Evolutionary conservation across 2,888 invertebrate genomes (phyloP).

Genomic region (Noctua fimbriata): DNA sequence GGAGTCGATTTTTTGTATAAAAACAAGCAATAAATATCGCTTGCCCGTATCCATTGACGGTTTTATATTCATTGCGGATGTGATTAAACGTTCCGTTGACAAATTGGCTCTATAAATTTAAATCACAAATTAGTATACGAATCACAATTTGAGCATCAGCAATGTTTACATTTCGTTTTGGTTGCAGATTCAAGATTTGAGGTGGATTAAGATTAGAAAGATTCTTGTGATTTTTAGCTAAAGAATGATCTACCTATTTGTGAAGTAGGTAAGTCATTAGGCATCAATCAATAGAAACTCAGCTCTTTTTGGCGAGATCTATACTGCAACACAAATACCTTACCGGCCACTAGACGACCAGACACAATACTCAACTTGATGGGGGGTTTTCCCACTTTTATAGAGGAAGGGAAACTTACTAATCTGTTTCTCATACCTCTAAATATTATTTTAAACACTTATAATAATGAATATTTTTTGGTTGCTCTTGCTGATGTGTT

Average conservation of each 20-base stretch:
- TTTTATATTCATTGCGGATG: conserved; percentile 69
- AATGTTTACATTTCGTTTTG: conserved; percentile 45
- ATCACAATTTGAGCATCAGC: conserved; percentile 67
- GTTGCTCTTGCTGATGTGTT: not conserved
- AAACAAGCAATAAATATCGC: conserved; percentile 72
- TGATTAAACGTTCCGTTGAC: conserved; percentile 66
- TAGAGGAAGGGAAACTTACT: not conserved
- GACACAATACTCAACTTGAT: not conserved
- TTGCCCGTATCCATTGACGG: conserved; percentile 62
- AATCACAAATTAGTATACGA: conserved; percentile 68
- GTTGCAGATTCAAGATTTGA: conserved; percentile 13
- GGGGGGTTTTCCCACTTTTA: not conserved
- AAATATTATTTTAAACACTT: not conserved
- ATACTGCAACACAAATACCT: not conserved
- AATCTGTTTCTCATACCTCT: not conserved
- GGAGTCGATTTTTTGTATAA: conserved; percentile 68
- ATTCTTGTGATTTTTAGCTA: not conserved
- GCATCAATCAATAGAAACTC: not conserved
- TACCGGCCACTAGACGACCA: not conserved
- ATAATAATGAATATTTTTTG: not conserved
- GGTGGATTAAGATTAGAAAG: not conserved
- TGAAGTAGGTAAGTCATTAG: not conserved
- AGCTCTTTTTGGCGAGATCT: not conserved
- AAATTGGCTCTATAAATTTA: conserved; percentile 70
- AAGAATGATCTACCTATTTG: not conserved